phyloP scores from a whole-genome alignment of 2,797 vertebrate species.

The Chrysocyon brachyurus region DNA sequence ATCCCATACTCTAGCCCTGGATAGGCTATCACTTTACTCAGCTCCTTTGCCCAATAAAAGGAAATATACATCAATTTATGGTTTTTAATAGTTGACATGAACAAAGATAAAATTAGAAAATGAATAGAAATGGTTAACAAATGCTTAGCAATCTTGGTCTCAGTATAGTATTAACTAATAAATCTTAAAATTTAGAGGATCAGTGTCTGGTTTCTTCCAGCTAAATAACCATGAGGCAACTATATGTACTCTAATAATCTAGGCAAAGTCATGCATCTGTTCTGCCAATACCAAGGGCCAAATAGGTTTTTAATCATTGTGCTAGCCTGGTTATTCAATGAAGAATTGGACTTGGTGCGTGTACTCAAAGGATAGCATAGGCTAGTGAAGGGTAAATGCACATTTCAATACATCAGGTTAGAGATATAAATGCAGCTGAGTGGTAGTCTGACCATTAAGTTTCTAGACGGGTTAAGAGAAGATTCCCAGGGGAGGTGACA shows the following conservation, averaged over 20 bases:
- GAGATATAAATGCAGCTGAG: neutral
- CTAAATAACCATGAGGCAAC: neutral
- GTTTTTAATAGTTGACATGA: neutral
- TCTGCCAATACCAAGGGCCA: neutral
- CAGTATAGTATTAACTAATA: neutral
- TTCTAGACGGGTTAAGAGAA: neutral
- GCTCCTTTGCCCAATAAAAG: neutral
- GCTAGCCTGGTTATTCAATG: neutral
- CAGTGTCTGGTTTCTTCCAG: neutral
- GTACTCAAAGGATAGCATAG: neutral
- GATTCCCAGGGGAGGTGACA: neutral
- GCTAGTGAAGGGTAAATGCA: neutral
- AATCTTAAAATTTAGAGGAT: slow-evolving; percentile 13
- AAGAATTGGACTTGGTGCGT: neutral
- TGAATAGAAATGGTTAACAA: slow-evolving; percentile 4
- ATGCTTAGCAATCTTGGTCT: neutral
- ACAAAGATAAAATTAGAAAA: slow-evolving; percentile 47
- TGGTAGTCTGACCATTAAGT: neutral
- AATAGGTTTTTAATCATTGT: neutral
- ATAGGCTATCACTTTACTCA: neutral
- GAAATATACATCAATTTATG: neutral
- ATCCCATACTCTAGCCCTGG: neutral
- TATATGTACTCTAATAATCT: neutral
- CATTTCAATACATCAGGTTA: neutral
- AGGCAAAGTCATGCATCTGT: neutral